These are phyloP conservation scores for Rhorus exstirpatorius DNA, from an alignment of 2,888 invertebrate species.

Conservation along the genomic window DNA sequence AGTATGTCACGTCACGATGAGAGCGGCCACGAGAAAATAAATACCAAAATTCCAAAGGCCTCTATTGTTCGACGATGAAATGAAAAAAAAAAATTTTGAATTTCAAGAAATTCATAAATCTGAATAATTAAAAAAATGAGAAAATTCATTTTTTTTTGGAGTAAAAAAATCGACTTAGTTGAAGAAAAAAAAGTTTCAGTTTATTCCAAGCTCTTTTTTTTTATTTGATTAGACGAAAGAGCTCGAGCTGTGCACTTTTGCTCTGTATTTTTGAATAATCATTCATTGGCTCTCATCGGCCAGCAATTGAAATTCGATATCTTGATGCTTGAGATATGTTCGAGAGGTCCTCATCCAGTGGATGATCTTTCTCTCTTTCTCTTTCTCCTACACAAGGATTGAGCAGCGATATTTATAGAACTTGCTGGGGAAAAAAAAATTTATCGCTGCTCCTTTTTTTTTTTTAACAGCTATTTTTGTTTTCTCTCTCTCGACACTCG, in stretches of 20 bases:
- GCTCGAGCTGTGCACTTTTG: conserved; percentile 17
- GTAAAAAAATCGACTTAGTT: too few relatives aligned
- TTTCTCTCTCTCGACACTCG: background rate
- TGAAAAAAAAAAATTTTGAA: too few relatives aligned
- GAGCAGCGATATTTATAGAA: conserved; percentile 51
- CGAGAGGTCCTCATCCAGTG: conserved; percentile 6
- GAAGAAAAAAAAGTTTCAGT: background rate
- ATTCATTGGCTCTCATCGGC: conserved; percentile 27
- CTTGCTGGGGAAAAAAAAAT: conserved; percentile 15
- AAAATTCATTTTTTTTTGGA: too few relatives aligned
- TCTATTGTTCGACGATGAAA: conserved; percentile 19
- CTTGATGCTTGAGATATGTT: conserved; percentile 41
- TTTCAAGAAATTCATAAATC: too few relatives aligned
- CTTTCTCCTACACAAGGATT: background rate
- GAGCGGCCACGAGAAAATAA: conserved; percentile 38
- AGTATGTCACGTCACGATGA: conserved; percentile 39
- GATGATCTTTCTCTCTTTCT: background rate
- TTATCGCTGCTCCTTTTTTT: conserved; percentile 24
- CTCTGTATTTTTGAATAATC: background rate
- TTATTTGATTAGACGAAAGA: conserved; percentile 19
- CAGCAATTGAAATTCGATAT: conserved; percentile 52
- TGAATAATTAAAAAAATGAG: too few relatives aligned
- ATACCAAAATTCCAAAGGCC: background rate
- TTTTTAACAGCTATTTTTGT: conserved; percentile 40
- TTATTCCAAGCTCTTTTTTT: background rate